A percentile compares a stretch with the other conserved stretches of the same genome.
These are phyloP conservation scores for Phrynosoma blainvillii DNA, from an alignment of 2,113 vertebrate genomes.

Conservation along the genomic window DNA sequence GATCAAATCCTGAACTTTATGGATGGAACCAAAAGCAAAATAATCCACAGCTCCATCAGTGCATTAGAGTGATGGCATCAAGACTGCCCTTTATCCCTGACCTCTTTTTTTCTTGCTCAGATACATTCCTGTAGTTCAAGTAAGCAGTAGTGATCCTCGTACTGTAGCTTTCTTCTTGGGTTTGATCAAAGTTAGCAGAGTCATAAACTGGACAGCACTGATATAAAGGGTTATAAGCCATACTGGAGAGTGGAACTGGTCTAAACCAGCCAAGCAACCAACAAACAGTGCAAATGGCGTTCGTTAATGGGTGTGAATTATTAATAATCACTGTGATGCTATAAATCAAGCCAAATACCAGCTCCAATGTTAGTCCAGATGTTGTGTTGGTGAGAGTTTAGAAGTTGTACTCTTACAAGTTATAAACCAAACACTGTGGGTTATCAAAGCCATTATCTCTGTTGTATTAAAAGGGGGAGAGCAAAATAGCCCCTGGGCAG, in stretches of 20 bases:
- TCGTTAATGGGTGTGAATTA: not conserved
- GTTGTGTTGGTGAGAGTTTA: not conserved
- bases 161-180: not conserved
- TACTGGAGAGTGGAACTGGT: not conserved
- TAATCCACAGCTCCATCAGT: not conserved
- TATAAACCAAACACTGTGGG: slow-evolving; percentile 34
- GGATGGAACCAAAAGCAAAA: not conserved
- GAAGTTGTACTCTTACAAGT: not conserved
- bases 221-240: slow-evolving; percentile 9
- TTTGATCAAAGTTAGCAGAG: not conserved
- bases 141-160: not conserved
- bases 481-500: not conserved
- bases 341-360: not conserved
- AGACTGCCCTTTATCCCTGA: not conserved
- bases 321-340: slow-evolving; percentile 10
- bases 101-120: not conserved
- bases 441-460: slow-evolving; percentile 17
- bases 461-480: slow-evolving; percentile 19
- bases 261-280: not conserved
- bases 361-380: not conserved
- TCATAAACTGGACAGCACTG: not conserved
- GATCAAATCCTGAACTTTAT: not conserved
- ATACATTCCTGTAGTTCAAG: not conserved
- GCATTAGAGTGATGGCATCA: not conserved
- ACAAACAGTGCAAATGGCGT: not conserved